Evolutionary conservation across 2,888 invertebrate species (phyloP).

Genomic region (Drosophila villosipedis): DNA sequence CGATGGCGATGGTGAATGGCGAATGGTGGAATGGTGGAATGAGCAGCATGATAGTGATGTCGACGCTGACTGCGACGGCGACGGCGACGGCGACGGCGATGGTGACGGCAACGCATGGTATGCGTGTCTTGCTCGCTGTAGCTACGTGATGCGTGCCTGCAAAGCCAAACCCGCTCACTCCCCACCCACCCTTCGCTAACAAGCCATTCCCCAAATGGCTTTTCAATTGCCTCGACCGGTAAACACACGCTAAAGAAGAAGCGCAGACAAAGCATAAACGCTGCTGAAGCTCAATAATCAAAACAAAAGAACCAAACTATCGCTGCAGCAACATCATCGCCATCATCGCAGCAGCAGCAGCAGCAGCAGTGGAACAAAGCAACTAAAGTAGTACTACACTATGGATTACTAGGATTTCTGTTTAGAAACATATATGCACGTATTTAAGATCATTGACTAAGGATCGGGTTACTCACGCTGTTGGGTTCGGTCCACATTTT

Average conservation of each 20-base stretch:
- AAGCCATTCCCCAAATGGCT: constrained; percentile 66
- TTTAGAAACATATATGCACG: not conserved
- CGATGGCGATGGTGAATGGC: constrained; percentile 13
- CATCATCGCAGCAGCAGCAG: constrained; percentile 19
- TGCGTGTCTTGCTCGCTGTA: constrained; percentile 63
- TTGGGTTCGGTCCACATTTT: constrained; percentile 74
- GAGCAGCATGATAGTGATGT: constrained; percentile 43
- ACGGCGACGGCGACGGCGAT: constrained; percentile 4
- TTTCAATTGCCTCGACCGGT: constrained; percentile 76
- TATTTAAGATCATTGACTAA: constrained; percentile 25
- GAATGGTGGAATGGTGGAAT: constrained; percentile 27
- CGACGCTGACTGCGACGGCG: constrained; percentile 8
- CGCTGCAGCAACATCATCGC: constrained; percentile 26
- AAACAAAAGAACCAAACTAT: constrained; percentile 65
- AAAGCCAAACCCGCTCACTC: not conserved
- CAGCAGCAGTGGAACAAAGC: constrained; percentile 8
- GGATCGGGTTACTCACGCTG: constrained; percentile 61
- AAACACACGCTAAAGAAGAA: constrained; percentile 53
- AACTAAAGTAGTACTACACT: not conserved
- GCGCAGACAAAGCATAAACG: constrained; percentile 67
- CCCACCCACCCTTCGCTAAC: not conserved
- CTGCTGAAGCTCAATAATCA: constrained; percentile 71
- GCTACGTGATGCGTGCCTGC: constrained; percentile 60
- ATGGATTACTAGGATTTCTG: not conserved
- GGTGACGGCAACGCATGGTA: constrained; percentile 50